Evolutionary conservation across 92 coral and sea anemone species (phyloP).

Genomic region (Palythoa heliodiscus): DNA sequence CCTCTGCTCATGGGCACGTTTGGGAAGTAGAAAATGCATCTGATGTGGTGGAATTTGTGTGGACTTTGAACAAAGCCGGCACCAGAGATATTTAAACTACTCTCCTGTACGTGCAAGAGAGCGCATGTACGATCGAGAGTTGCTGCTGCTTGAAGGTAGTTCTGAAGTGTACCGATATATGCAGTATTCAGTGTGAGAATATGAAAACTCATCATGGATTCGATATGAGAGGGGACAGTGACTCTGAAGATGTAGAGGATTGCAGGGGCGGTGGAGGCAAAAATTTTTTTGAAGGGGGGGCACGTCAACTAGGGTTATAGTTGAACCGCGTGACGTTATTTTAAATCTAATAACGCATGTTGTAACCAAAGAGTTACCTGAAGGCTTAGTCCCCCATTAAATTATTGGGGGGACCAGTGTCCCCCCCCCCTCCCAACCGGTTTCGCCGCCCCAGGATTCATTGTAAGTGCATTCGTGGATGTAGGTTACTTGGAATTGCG

Average conservation of each 20-base stretch:
- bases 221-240: constrained; percentile 43
- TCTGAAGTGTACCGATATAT: constrained; percentile 28
- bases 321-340: too few species aligned
- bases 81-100: constrained; percentile 27
- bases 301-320: too few species aligned
- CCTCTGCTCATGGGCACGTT: constrained; percentile 49
- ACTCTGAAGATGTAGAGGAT: constrained; percentile 48
- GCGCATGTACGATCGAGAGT: not conserved
- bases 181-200: constrained; percentile 13
- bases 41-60: constrained; percentile 46
- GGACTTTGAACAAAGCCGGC: constrained; percentile 57
- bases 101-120: constrained; percentile 45
- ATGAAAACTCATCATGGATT: constrained; percentile 46
- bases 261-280: too few species aligned
- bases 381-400: too few species aligned
- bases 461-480: not conserved
- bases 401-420: too few species aligned
- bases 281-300: too few species aligned
- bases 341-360: too few species aligned
- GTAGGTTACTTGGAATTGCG: constrained; percentile 31
- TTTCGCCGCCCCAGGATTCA: too few species aligned
- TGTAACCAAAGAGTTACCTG: too few species aligned
- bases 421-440: too few species aligned
- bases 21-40: constrained; percentile 41
- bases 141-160: not conserved